phyloP scores from a whole-genome alignment of 2,113 vertebrate species.

The Lates calcarifer region DNA sequence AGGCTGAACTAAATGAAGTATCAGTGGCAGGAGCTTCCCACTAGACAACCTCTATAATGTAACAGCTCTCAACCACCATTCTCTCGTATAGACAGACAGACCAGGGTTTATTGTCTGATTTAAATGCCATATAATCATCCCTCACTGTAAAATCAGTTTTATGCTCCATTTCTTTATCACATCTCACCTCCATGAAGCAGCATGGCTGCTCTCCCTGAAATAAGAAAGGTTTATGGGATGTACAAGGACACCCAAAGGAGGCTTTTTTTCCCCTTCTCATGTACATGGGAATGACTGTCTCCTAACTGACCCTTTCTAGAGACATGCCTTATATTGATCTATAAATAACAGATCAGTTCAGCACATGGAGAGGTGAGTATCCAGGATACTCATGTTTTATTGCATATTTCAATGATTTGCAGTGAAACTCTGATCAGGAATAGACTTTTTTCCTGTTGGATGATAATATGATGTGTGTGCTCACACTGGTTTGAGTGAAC shows the following conservation, averaged over 20 bases:
- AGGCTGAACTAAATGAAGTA: slow-evolving; percentile 19
- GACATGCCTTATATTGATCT: neutral
- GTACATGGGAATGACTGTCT: neutral
- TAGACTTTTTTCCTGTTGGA: neutral
- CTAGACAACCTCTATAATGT: slow-evolving; percentile 27
- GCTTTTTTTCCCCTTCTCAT: neutral
- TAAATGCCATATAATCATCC: slow-evolving; percentile 37
- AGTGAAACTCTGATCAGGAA: neutral
- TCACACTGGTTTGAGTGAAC: neutral
- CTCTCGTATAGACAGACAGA: slow-evolving; percentile 20
- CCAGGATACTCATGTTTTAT: neutral
- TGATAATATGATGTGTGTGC: neutral
- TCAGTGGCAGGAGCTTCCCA: slow-evolving; percentile 45
- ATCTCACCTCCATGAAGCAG: slow-evolving; percentile 11
- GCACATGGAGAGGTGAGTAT: neutral
- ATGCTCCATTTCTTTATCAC: slow-evolving; percentile 25
- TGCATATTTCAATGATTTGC: neutral
- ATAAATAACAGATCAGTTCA: neutral
- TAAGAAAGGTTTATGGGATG: slow-evolving; percentile 1
- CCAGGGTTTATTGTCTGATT: slow-evolving; percentile 44
- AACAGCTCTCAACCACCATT: neutral
- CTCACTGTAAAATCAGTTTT: slow-evolving; percentile 33
- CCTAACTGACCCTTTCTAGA: neutral
- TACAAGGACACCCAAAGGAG: slow-evolving; percentile 29
- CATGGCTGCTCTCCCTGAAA: neutral